These are phyloP conservation scores for Drosophila kuntzei DNA, from an alignment of 2,888 invertebrate genomes.

Conservation along the genomic window DNA sequence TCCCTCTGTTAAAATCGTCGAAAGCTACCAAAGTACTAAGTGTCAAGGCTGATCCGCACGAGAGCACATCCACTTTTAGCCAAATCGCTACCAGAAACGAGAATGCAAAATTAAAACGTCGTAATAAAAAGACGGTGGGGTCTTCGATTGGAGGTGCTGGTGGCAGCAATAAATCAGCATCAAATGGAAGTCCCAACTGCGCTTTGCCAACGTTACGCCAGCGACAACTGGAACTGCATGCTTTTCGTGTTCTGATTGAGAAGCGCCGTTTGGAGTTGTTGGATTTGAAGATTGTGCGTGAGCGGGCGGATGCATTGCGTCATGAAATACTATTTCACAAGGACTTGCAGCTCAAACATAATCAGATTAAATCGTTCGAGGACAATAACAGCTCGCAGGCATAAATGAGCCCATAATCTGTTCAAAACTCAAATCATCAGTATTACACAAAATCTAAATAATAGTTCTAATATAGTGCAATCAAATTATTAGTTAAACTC, in stretches of 20 bases:
- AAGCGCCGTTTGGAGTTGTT: slow-evolving; percentile 75
- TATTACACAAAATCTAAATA: slow-evolving; percentile 5
- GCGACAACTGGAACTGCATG: slow-evolving; percentile 75
- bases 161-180: slow-evolving; percentile 5
- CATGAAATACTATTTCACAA: slow-evolving; percentile 74
- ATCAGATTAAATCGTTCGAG: slow-evolving; percentile 57
- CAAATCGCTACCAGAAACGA: slow-evolving; percentile 4
- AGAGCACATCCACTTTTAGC: slow-evolving; percentile 12
- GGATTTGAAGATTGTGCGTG: slow-evolving; percentile 75
- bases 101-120: slow-evolving; percentile 30
- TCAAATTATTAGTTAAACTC: slow-evolving; percentile 13
- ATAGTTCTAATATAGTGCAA: slow-evolving; percentile 1
- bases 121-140: slow-evolving; percentile 13
- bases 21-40: slow-evolving; percentile 1
- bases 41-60: slow-evolving; percentile 3
- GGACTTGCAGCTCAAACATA: slow-evolving; percentile 71
- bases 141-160: slow-evolving; percentile 29
- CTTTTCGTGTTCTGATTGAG: slow-evolving; percentile 73
- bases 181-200: slow-evolving; percentile 15
- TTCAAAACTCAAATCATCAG: slow-evolving; percentile 25
- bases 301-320: slow-evolving; percentile 74
- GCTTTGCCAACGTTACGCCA: slow-evolving; percentile 58
- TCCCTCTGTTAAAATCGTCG: slow-evolving; percentile 29
- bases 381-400: slow-evolving; percentile 67
- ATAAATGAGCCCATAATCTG: slow-evolving; percentile 22